Base-by-base conservation (phyloP, 1,140 invertebrate species). In the Dreissena rostriformis region DNA sequence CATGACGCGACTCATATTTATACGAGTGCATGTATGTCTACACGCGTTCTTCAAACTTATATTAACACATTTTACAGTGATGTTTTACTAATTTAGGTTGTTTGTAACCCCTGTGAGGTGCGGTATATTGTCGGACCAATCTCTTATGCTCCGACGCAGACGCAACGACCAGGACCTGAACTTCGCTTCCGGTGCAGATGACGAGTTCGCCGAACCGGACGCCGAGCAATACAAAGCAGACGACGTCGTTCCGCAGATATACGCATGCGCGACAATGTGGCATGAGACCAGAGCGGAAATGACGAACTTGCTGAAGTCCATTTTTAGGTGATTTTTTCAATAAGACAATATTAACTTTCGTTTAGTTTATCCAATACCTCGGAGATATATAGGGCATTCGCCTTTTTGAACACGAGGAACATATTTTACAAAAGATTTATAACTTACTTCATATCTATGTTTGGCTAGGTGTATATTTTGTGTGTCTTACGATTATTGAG, bases 51-150 rank as follows among this genome's bases (percentile, higher is more conserved):
- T 39, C 8, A 39, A 39, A 39, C 39, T 39, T 2, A 39, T 39
- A 39, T 39, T 39, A 39, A 39, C 39, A 39, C 39, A 8, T 39
- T 39, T 39, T 39, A 2, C 39, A 5, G n/a, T n/a, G n/a, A 2
- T 39, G 2, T 39, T 39, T 39, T 39, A 39, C 39, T 8, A 8
- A 39, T 86, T 19, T 85, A 95, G 94, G 78, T 93, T 99, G 11
- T 99, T 99, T 88, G 97, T 99, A 0, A 95, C 96, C 10, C 98
- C 98, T 0, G 98, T 99, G 96, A 99, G 99, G 92, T 96, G 97
- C 90, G 96, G 96, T 0, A 92, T 98, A 15, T 94, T 99, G 0
- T 97, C 99, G 68, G 98, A 99, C 93, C 98, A 99, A 94, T 98
- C 97, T 6, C 95, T 99, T 94, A 97, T 97, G 14, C 93, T 99